A percentile compares a stretch with the other conserved stretches of the same genome.
phyloP scores from a whole-genome alignment of 2,797 vertebrate species.

The Macropodus opercularis region DNA sequence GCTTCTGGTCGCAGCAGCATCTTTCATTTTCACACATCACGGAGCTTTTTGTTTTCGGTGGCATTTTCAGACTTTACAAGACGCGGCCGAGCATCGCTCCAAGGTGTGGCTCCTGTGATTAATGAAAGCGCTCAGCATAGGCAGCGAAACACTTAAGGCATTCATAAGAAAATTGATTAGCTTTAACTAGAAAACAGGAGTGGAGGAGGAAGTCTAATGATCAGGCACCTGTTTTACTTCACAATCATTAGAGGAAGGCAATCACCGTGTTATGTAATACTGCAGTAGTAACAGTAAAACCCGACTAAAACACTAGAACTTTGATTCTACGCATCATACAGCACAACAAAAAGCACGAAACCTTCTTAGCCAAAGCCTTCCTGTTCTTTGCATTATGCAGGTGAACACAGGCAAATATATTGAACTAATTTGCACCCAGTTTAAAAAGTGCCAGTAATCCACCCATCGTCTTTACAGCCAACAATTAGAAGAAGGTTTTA shows the following conservation, averaged over 20 bases:
- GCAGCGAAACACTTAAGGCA: slow-evolving; percentile 69
- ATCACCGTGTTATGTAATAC: slow-evolving; percentile 57
- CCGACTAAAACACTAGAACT: slow-evolving; percentile 32
- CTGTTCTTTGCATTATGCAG: background rate
- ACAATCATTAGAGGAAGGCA: slow-evolving; percentile 66
- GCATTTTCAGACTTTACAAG: slow-evolving; percentile 31
- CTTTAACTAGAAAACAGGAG: slow-evolving; percentile 78
- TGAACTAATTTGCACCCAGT: slow-evolving; percentile 35
- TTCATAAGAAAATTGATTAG: slow-evolving; percentile 76
- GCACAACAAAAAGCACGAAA: slow-evolving; percentile 26
- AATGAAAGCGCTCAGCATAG: slow-evolving; percentile 65
- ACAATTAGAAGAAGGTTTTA: slow-evolving; percentile 44
- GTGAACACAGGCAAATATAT: slow-evolving; percentile 14
- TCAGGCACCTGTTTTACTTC: slow-evolving; percentile 66
- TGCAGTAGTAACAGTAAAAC: slow-evolving; percentile 64
- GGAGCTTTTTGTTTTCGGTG: slow-evolving; percentile 49
- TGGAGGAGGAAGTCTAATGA: slow-evolving; percentile 67
- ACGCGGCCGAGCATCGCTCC: slow-evolving; percentile 31
- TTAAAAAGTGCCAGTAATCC: slow-evolving; percentile 29
- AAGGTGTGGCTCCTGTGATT: slow-evolving; percentile 71
- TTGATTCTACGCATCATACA: slow-evolving; percentile 29
- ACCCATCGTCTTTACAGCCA: slow-evolving; percentile 34
- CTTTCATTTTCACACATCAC: slow-evolving; percentile 52
- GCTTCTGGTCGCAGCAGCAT: slow-evolving; percentile 26
- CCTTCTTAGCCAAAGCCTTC: slow-evolving; percentile 4